Base-by-base conservation (phyloP, 2,888 invertebrate species). In the Eupelmus urozonus region DNA sequence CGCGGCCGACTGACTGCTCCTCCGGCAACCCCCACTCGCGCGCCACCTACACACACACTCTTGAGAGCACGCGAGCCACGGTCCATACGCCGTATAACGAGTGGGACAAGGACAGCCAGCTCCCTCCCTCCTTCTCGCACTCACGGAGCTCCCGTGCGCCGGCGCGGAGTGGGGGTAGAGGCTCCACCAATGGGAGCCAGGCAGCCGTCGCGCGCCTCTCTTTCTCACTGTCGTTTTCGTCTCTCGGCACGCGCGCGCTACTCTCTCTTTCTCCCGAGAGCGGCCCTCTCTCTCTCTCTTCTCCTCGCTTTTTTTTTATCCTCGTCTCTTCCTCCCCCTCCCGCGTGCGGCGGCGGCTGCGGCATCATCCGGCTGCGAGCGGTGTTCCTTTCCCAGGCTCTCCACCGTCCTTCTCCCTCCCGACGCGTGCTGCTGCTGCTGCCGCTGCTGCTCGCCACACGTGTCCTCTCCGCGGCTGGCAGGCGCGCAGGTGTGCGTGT, bases 1-100 rank as follows among this genome's bases (percentile, higher is more conserved):
- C 83, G 78, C 81, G 83, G 82, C 80, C 82, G 83, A 86, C 84
- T 87, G 86, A 86, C 84, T 83, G 80, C 81, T 78, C 40, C 81
- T 78, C 40, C 81, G 75, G 67, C 74, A 74, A 40, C 81, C 81
- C 70, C 80, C 78, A 74, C 73, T 76, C 80, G n/a, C 86, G 85
- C 87, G 83, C 85, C 85, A 87, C 84, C 89, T 90, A 90, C 91
- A 89, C 85, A 91, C 90, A 90, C 91, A 90, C 87, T 85, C 76
- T 29, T 16, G n/a, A 23, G n/a, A 13, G 16, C 57, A 23, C 23
- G 53, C 9, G 60, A n/a, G n/a, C 34, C 18, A n/a, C n/a, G n/a
- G n/a, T n/a, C n/a, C n/a, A n/a, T n/a, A n/a, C n/a, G n/a, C n/a
- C n/a, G n/a, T n/a, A n/a, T n/a, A n/a, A n/a, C n/a, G n/a, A n/a